Percentiles rank a stretch among this genome's conserved stretches.
phyloP scores from a whole-genome alignment of 2,113 vertebrate genomes.

The Thalassarche chlororhynchos region DNA sequence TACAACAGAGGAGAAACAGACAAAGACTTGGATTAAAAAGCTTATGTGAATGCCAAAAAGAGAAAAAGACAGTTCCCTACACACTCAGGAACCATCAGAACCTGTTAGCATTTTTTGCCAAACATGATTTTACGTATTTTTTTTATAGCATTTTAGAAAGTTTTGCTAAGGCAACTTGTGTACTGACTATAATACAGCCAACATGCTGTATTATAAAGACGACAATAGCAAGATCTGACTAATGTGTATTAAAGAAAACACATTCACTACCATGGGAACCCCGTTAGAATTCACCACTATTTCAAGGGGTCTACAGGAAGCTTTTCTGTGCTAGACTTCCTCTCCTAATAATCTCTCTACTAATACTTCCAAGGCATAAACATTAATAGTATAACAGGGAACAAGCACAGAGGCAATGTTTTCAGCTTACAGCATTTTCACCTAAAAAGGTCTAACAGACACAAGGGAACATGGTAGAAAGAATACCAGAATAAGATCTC shows the following conservation, averaged over 20 bases:
- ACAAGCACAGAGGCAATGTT: background rate
- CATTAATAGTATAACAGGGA: background rate
- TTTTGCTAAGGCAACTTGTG: conserved; percentile 28
- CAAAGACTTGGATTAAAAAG: conserved; percentile 19
- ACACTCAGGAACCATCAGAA: background rate
- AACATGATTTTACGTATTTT: background rate
- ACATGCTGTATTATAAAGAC: background rate
- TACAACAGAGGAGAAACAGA: background rate
- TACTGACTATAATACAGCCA: background rate
- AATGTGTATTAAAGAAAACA: conserved; percentile 10
- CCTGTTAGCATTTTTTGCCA: background rate
- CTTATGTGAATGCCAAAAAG: background rate
- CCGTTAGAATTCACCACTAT: background rate
- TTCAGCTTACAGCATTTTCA: background rate
- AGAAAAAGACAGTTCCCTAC: background rate
- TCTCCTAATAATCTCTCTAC: background rate
- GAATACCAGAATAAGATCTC: background rate
- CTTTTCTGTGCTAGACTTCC: background rate
- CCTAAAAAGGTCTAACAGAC: background rate
- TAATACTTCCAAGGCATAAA: background rate
- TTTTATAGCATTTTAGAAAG: background rate
- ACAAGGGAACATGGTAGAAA: background rate
- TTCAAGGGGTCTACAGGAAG: background rate
- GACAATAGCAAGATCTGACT: background rate
- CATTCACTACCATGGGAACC: conserved; percentile 28